phyloP scores from a whole-genome alignment of 2,888 invertebrate genomes.

The Drosophila nr. perissopoda region DNA sequence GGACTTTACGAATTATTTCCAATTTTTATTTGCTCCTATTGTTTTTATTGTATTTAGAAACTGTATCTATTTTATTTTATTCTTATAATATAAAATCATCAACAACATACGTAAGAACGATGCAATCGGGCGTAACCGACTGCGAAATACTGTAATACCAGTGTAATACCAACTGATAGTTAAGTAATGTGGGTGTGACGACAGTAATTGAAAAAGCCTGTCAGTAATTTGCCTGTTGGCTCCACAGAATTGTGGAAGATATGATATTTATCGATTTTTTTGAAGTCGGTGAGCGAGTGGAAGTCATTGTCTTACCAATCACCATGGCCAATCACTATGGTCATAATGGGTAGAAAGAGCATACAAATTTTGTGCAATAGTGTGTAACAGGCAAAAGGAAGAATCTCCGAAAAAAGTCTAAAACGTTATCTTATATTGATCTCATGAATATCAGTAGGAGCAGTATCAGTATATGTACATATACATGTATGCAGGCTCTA shows the following conservation, averaged over 20 bases:
- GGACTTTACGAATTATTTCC: not conserved
- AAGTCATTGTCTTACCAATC: not conserved
- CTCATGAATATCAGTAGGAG: not conserved
- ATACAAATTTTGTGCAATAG: not conserved
- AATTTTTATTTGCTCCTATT: not conserved
- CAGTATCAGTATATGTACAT: too few relatives aligned
- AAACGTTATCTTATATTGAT: not conserved
- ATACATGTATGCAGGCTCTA: too few relatives aligned
- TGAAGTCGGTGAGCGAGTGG: not conserved
- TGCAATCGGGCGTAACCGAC: not conserved
- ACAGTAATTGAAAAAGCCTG: not conserved
- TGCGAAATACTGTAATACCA: not conserved
- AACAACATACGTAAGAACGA: not conserved
- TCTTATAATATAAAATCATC: not conserved
- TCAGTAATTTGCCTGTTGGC: not conserved
- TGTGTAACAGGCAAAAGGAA: not conserved
- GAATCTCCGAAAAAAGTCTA: not conserved
- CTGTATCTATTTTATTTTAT: not conserved
- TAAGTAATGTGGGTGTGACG: too few relatives aligned
- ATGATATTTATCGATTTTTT: not conserved
- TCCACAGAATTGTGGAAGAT: not conserved
- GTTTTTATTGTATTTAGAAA: not conserved
- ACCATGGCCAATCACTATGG: too few relatives aligned
- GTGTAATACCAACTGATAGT: not conserved
- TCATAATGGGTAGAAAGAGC: not conserved